Conservation (phyloP, 2,888 invertebrate species). For the Athalia cordata region DNA sequence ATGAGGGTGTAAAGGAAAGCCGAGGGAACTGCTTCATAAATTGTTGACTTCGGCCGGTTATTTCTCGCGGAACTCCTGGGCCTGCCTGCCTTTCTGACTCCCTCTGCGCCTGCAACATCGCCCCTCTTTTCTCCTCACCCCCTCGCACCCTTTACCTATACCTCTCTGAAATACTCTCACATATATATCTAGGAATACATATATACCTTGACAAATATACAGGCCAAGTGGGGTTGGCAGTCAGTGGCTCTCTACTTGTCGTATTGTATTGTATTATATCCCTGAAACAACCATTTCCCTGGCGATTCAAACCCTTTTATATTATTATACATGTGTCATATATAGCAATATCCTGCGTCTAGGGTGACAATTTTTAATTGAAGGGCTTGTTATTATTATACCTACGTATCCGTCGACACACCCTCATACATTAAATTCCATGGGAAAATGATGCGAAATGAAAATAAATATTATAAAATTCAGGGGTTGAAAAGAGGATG, state of each 20-base stretch:
- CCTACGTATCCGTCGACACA: not conserved
- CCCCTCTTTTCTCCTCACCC: not conserved
- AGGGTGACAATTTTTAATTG: no score
- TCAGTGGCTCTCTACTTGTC: no score
- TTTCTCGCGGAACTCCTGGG: not conserved
- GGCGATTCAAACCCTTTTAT: not conserved
- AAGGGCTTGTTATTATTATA: not conserved
- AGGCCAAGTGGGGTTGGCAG: conserved; percentile 22
- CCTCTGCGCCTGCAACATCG: not conserved
- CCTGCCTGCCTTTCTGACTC: not conserved
- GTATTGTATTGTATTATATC: not conserved
- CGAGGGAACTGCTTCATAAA: conserved; percentile 22
- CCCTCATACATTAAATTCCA: no score
- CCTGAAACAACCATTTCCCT: conserved; percentile 2
- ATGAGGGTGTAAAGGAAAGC: not conserved
- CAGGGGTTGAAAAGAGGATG: no score
- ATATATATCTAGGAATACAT: no score
- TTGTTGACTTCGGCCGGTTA: not conserved
- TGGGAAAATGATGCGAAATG: no score
- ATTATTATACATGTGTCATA: no score
- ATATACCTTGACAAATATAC: conserved; percentile 1
- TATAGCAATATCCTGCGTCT: no score
- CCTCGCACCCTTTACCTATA: not conserved
- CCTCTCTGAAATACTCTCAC: not conserved
- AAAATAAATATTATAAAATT: no score